These are phyloP conservation scores for Hippopotamus amphibius DNA, from an alignment of 2,113 vertebrate genomes.

Conservation along the genomic window DNA sequence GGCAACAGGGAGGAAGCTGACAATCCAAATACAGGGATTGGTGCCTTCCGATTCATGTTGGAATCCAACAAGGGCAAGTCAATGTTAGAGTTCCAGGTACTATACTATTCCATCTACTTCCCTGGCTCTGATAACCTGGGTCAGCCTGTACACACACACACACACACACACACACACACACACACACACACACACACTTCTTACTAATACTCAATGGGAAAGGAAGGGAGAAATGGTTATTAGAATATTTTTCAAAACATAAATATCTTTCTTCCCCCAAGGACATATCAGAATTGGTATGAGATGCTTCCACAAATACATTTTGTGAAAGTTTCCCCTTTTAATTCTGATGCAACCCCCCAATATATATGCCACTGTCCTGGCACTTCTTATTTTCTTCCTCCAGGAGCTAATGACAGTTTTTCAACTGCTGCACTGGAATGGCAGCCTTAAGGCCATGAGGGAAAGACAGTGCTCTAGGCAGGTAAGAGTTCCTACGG, in stretches of 20 bases:
- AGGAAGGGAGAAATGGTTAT: background rate
- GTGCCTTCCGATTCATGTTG: slow-evolving; percentile 99
- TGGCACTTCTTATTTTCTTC: slow-evolving; percentile 15
- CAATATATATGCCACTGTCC: background rate
- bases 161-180: background rate
- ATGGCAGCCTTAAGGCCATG: slow-evolving; percentile 99
- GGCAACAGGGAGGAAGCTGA: slow-evolving; percentile 97
- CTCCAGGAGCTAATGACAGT: slow-evolving; percentile 98
- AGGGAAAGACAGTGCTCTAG: slow-evolving; percentile 97
- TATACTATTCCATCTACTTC: accelerated
- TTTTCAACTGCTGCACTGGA: slow-evolving; percentile 98
- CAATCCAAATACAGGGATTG: slow-evolving; percentile 97
- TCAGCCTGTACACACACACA: background rate
- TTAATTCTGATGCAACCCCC: slow-evolving; percentile 10
- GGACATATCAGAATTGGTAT: background rate
- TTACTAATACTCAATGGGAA: background rate
- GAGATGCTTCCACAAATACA: background rate
- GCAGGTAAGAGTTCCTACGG: slow-evolving; percentile 89
- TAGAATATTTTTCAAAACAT: slow-evolving; percentile 42
- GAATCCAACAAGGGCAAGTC: slow-evolving; percentile 99
- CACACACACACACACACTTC: background rate
- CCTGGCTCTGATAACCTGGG: background rate
- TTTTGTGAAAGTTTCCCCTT: background rate
- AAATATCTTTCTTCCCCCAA: background rate
- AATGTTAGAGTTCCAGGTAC: slow-evolving; percentile 99